phyloP scores from a whole-genome alignment of 2,888 invertebrate species.

The Andrena trimmerana region DNA sequence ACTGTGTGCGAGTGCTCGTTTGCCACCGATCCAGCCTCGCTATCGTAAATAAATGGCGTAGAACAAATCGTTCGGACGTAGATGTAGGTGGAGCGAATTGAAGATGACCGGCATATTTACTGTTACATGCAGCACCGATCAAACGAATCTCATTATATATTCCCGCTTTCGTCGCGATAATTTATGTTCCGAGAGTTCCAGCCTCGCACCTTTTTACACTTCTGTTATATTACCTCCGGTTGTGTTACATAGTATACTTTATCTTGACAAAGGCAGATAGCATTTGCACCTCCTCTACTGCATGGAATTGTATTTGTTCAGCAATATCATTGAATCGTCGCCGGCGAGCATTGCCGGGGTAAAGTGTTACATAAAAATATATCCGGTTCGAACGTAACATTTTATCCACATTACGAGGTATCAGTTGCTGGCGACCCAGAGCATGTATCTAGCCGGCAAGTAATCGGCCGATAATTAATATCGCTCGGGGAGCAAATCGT shows the following conservation, averaged over 20 bases:
- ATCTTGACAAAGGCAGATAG: background rate
- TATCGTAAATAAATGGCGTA: slow-evolving; percentile 28
- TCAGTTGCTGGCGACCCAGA: background rate
- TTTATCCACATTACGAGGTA: background rate
- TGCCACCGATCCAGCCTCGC: slow-evolving; percentile 3
- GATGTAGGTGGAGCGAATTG: slow-evolving; percentile 16
- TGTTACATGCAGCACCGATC: slow-evolving; percentile 12
- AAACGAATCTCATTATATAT: background rate
- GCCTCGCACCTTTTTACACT: background rate
- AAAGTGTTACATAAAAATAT: slow-evolving; percentile 1
- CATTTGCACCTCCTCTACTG: background rate
- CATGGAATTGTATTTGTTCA: background rate
- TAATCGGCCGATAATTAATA: slow-evolving; percentile 49
- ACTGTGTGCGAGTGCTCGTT: background rate
- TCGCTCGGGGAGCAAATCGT: slow-evolving; percentile 16
- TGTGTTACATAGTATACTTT: background rate
- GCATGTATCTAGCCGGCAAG: background rate
- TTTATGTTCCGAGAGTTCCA: background rate
- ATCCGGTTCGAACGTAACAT: background rate
- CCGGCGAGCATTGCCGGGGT: background rate
- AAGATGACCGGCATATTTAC: slow-evolving; percentile 36
- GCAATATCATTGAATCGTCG: background rate
- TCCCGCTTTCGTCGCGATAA: slow-evolving; percentile 10
- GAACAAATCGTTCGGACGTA: background rate
- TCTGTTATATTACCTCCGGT: background rate